Percentiles rank a stretch among this genome's conserved stretches.
Conservation (phyloP, 2,888 invertebrate genomes). For the Auanema sp. region DNA sequence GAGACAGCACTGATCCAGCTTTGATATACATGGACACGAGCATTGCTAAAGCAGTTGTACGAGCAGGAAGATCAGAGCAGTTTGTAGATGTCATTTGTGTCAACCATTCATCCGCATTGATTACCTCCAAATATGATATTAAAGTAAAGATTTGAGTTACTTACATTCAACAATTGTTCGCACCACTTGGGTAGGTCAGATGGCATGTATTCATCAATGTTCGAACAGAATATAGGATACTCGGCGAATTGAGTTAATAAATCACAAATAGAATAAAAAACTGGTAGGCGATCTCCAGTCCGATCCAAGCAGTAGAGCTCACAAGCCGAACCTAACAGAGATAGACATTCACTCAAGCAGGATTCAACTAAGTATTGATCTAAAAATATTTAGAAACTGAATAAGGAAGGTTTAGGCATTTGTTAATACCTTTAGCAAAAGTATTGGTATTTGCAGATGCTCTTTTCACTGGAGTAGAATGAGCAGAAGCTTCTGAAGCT, state of each 20-base stretch:
- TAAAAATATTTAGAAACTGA: slow-evolving; percentile 17
- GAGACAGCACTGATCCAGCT: slow-evolving; percentile 45
- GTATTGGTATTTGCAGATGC: background rate
- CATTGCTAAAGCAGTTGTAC: slow-evolving; percentile 47
- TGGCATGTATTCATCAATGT: slow-evolving; percentile 12
- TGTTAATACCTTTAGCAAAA: background rate
- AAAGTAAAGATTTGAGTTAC: background rate
- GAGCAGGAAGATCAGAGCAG: slow-evolving; percentile 45
- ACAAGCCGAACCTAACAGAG: slow-evolving; percentile 30
- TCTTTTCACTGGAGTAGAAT: background rate
- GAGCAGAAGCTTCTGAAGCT: background rate
- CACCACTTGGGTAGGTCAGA: slow-evolving; percentile 12
- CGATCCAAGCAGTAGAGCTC: slow-evolving; percentile 16
- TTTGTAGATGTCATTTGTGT: slow-evolving; percentile 20
- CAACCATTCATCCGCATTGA: slow-evolving; percentile 15
- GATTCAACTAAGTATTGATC: slow-evolving; percentile 55
- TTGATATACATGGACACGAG: slow-evolving; percentile 51
- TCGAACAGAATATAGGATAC: slow-evolving; percentile 54
- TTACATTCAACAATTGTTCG: slow-evolving; percentile 11
- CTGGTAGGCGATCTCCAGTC: background rate
- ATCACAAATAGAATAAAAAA: slow-evolving; percentile 1
- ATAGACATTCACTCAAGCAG: slow-evolving; percentile 47
- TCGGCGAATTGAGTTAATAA: slow-evolving; percentile 54
- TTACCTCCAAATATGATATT: no score
- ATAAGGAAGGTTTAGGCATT: background rate